phyloP scores from a whole-genome alignment of 2,113 vertebrate species.

The Semicossyphus pulcher region DNA sequence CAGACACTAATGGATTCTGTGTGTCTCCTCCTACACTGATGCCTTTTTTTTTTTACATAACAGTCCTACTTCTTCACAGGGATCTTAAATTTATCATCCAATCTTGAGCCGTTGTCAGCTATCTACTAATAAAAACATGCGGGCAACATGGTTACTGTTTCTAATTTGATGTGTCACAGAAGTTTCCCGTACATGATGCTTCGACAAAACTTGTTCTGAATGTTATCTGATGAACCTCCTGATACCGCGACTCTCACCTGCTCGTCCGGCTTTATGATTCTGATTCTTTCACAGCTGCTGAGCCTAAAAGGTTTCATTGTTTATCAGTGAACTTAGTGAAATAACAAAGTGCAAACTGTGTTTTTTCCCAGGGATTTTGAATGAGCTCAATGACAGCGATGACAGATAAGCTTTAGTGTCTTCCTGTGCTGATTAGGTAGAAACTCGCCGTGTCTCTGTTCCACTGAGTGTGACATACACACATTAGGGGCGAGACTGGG shows the following conservation, averaged over 20 bases:
- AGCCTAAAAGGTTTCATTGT: conserved; percentile 18
- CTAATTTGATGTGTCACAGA: background rate
- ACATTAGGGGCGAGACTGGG: background rate
- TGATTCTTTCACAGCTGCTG: conserved; percentile 8
- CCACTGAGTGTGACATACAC: conserved; percentile 38
- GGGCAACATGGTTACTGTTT: background rate
- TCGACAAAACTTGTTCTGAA: conserved; percentile 13
- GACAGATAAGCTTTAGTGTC: conserved; percentile 42
- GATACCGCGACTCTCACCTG: background rate
- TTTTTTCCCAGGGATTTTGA: background rate
- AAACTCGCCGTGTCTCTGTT: conserved; percentile 15
- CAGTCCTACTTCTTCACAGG: background rate
- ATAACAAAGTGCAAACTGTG: background rate
- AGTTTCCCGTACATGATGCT: background rate
- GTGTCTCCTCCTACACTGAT: conserved; percentile 14
- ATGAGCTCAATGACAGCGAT: conserved; percentile 10
- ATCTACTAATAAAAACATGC: background rate
- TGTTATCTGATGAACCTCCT: conserved; percentile 28
- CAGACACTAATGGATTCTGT: conserved; percentile 18
- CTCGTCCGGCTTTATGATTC: background rate
- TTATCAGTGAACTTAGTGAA: conserved; percentile 15
- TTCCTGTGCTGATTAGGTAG: conserved; percentile 58
- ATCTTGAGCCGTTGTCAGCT: background rate
- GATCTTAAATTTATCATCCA: background rate
- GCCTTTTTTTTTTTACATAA: conserved; percentile 27